Percentiles rank a stretch among this genome's conserved stretches.
Conservation (phyloP, 2,888 invertebrate species). For the Athalia circularis region DNA sequence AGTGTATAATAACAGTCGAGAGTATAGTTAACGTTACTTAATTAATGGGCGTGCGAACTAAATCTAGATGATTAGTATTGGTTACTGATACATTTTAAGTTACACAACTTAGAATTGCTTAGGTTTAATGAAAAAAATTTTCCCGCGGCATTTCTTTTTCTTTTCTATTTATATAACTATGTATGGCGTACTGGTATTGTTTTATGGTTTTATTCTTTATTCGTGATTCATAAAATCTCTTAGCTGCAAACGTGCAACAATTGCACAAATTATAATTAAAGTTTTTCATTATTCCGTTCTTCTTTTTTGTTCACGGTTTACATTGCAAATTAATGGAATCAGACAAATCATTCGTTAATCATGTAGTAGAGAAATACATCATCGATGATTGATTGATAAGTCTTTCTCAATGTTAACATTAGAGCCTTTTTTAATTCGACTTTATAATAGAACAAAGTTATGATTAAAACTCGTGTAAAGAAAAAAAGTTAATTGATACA, state of each 20-base stretch:
- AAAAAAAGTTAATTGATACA: slow-evolving; percentile 31
- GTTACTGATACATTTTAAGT: slow-evolving; percentile 7
- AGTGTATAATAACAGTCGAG: not conserved
- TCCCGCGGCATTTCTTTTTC: not conserved
- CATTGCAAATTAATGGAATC: no score
- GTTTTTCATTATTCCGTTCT: no score
- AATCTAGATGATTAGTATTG: slow-evolving; percentile 15
- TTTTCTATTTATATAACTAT: no score
- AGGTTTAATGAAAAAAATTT: not conserved
- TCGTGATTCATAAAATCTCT: no score
- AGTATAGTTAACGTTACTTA: slow-evolving; percentile 21
- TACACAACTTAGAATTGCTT: not conserved
- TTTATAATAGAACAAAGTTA: slow-evolving; percentile 21
- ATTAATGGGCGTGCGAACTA: slow-evolving; percentile 10
- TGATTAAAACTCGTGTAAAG: slow-evolving; percentile 32
- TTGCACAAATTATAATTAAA: no score
- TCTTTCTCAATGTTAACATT: not conserved
- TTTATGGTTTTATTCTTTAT: no score
- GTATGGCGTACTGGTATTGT: no score
- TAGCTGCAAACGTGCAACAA: no score
- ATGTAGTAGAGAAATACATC: no score
- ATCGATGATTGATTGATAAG: not conserved
- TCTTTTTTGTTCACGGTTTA: no score
- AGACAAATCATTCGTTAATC: no score
- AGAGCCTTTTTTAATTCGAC: slow-evolving; percentile 42